Percentiles rank a stretch among this genome's conserved stretches.
Evolutionary conservation across 2,797 vertebrate genomes (phyloP).

Genomic region (Potorous gilbertii): DNA sequence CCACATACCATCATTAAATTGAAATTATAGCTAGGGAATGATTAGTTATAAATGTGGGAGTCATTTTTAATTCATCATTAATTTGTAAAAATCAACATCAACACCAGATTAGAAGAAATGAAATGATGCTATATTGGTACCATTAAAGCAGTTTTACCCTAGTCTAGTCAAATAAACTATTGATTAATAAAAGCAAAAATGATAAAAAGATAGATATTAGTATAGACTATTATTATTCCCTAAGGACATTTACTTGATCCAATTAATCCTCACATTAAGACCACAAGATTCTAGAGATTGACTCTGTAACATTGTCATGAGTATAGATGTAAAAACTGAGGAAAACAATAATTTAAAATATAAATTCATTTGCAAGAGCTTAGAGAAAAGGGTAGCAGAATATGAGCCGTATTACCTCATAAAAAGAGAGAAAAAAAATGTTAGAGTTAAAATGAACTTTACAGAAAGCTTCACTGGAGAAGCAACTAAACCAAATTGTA

Average conservation of each 20-base stretch:
- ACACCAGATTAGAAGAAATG: neutral
- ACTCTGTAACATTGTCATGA: neutral
- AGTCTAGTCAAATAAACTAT: neutral
- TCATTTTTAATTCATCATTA: neutral
- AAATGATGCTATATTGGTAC: neutral
- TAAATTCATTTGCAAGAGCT: neutral
- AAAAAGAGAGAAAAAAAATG: neutral
- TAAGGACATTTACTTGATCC: neutral
- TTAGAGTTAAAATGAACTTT: neutral
- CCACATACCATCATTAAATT: neutral
- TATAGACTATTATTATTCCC: neutral
- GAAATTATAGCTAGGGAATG: neutral
- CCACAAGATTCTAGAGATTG: neutral
- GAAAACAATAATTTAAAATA: neutral
- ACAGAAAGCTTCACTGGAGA: neutral
- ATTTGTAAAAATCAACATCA: neutral
- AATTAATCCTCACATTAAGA: neutral
- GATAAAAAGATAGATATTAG: neutral
- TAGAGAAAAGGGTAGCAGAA: neutral
- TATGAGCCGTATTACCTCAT: neutral
- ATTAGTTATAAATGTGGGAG: neutral
- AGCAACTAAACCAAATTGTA: neutral
- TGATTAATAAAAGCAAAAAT: neutral
- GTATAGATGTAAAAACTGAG: neutral
- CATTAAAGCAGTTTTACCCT: neutral